Evolutionary conservation across 1,140 invertebrate genomes (phyloP), one percentile per base, ranked within the genome.

Genomic region (Idris sp.): DNA sequence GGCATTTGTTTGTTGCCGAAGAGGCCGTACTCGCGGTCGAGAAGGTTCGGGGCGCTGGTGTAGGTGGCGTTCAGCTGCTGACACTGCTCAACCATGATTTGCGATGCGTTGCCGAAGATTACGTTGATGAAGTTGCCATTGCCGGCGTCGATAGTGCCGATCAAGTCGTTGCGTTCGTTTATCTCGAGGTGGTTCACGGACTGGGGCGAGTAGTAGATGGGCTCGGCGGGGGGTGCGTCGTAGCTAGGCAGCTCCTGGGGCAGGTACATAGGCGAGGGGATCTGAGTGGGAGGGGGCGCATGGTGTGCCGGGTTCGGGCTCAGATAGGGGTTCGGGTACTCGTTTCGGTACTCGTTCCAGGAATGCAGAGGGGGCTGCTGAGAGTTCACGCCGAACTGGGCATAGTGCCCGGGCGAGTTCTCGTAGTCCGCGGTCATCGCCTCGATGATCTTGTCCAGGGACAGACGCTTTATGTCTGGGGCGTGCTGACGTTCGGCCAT

Each of bases 371-470:
- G 67, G 3, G 80, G 31, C 68, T 86, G 83, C 53, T 84, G 85
- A 5, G 86, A 83, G 13, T 87, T 82, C 49, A 89, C 86, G 9
- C 88, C 89, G 43, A 91, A 87, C 22, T 90, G 89, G 9, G 89
- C 87, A 67, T 90, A 91, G 74, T 89, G 89, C 16, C 89, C 90
- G 48, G 90, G 88, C 14, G 87, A 85, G 80, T 80, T 89, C 68
- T 90, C 88, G 22, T 89, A 86, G 75, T 91, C 90, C 18, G 90
- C 88, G 13, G 90, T 90, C 87, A 91, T 90, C 46, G 90, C 88
- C 59, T 90, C 88, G 15, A 91, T 91, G 46, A 91, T 90, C 79
- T 91, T 89, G 76, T 91, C 90, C 67, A 91, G 83, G 9, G 89
- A 84, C 68, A 86, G 81, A 14, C 74, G 79, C 31, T 85, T 85